Evolutionary conservation across 2,888 invertebrate genomes (phyloP), one percentile per base, ranked within the genome.

Genomic region (Pristionchus maxplancki): DNA sequence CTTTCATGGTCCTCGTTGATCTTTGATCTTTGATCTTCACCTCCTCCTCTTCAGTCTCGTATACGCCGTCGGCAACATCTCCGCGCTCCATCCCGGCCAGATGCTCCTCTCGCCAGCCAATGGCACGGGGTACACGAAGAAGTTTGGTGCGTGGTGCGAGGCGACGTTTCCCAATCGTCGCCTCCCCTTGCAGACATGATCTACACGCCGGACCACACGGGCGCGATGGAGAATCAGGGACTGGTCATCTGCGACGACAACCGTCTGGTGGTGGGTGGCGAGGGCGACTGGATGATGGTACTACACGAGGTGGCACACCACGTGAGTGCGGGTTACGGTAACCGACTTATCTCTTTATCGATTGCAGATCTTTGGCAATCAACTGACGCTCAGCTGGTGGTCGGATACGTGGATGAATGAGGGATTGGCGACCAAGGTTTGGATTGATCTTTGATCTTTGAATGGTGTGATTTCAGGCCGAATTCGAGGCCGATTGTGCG

Each of bases 141-240:
- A 74, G 74, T 6, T 74, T 40, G 74, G 74, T 82, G 31, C 82
- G 82, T 82, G 34, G 48, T 81, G 20, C 24, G 24, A 15, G 81
- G 15, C 81, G 82, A 50, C 82, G 20, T 37, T 53, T 31, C 34
- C 37, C 53, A 89, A 67, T 31, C 15, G 67, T 67, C 67, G 67
- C 67, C 28, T 20, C 9, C 31, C 64, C 40, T 40, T 74, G n/a
- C 74, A 74, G 74, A 74, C 40, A 74, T 74, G 37, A 40, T 74
- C 24, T 74, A 24, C 37, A 40, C 74, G 20, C 74, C 74, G 17
- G 74, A 74, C 24, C 74, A 74, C 37, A 20, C 40, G 40, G 40
- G 74, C 20, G 74, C 74, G 8, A 74, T 74, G 37, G 74, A 74
- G 40, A 74, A 74, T 74, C 74, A 74, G 9, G 74, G 74, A 31